Base-by-base conservation (phyloP, 2,888 invertebrate genomes). In the Melinaea marsaeus region DNA sequence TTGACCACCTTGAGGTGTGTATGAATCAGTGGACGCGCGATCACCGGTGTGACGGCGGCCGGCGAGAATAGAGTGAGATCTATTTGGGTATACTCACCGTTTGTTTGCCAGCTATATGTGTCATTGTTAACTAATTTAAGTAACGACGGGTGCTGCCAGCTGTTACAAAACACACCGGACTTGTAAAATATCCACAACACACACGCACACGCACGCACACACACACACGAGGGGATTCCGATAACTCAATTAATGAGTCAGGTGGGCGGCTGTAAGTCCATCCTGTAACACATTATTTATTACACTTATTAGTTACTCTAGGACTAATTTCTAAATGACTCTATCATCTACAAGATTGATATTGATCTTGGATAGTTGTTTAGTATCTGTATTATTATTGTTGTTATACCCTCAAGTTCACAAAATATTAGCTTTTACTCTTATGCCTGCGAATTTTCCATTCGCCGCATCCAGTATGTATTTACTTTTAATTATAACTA, bases 121-220 rank as follows among this genome's bases (percentile, higher is more conserved):
- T 90, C 90, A 90, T 90, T 90, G 90, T 90, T 90, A 90, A 90
- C 90, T 90, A 90, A 90, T 89, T 88, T 89, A 86, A 90, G 90
- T 88, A 87, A 88, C 88, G 79, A 72, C 84, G 79, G 79, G 22
- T 22, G 11, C 80, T 86, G 90, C 90, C 90, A 90, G 88, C 80
- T 84, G 83, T 90, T 90, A 87, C 90, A 84, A 86, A 84, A 89
- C 73, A 47, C 47, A 68, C 59, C 69, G 22, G 71, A 74, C 72
- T 74, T 75, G 77, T 79, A 76, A 73, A 58, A 74, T 74, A 22
- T 22, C 22, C 22, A 22, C 22, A 22, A 22, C 22, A 22, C 22
- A 22, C 22, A 22, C 22, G 22, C 22, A 22, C 22, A 22, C 22
- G 22, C 22, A 22, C 22, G 22, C 22, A 22, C 22, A 74, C 70